These are phyloP conservation scores for Scaptomyza polygonia DNA, from an alignment of 2,888 invertebrate genomes.

Conservation along the genomic window DNA sequence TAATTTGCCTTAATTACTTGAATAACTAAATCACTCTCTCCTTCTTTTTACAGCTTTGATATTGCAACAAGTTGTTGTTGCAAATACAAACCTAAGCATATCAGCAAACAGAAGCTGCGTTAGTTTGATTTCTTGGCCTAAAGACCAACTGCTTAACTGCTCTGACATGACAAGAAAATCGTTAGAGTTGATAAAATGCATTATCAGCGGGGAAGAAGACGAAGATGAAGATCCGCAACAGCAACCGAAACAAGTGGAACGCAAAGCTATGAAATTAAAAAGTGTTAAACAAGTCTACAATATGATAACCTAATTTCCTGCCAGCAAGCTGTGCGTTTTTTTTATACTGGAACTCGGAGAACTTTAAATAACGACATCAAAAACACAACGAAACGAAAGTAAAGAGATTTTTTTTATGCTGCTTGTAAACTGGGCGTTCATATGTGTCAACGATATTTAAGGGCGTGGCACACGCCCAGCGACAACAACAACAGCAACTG, in stretches of 20 bases:
- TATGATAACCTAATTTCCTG: conserved; percentile 76
- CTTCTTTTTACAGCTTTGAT: conserved; percentile 41
- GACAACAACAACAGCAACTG: conserved; percentile 42
- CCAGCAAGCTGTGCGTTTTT: conserved; percentile 21
- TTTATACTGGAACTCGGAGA: conserved; percentile 34
- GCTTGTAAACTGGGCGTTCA: conserved; percentile 54
- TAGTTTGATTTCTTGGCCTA: conserved; percentile 14
- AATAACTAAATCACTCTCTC: conserved; percentile 8
- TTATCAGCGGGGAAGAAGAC: conserved; percentile 82
- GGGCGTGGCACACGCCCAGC: conserved; percentile 72
- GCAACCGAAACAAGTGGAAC: conserved; percentile 42
- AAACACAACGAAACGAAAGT: conserved; percentile 64
- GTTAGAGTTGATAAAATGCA: conserved; percentile 79
- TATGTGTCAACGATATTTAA: conserved; percentile 68
- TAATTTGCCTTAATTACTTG: background rate
- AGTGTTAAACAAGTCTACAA: conserved; percentile 74
- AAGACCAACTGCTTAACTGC: conserved; percentile 24
- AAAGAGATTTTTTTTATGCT: conserved; percentile 47
- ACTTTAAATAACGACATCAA: conserved; percentile 31
- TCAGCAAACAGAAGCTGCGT: conserved; percentile 14
- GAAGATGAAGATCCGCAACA: conserved; percentile 81
- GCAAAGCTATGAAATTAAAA: conserved; percentile 65
- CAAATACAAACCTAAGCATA: conserved; percentile 13
- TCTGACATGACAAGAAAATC: conserved; percentile 71
- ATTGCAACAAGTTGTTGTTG: conserved; percentile 37